Base-by-base conservation (phyloP, 2,888 invertebrate genomes). In the Xestia rhomboidea region DNA sequence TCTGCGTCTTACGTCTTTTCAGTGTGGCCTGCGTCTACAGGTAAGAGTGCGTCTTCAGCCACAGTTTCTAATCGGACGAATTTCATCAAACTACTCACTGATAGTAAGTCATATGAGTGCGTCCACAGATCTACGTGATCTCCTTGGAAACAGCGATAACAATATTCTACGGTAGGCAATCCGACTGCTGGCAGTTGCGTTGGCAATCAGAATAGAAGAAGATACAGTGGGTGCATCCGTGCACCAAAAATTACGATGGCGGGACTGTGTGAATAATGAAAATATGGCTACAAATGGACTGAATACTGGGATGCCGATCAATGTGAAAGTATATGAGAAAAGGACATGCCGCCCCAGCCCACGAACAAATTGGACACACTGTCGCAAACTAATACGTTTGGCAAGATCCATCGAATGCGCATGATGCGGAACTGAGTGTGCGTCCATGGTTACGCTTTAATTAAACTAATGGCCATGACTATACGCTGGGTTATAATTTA, bases 401-500 rank as follows among this genome's bases (percentile, higher is more conserved):
- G 15, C 7, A 57, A 27, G 15, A 57, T 27, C 5, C n/a, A n/a
- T n/a, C 13, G 5, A 5, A 54, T 5, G 54, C n/a, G 51, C 11
- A 51, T n/a, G 54, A 54, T n/a, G 54, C 11, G 24, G 24, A 24
- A 21, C 21, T 44, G 7, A 24, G 24, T 10, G 54, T 57, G 54
- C 13, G 38, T 44, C 18, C 24, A 41, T 7, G 51, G 69, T 60
- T 15, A 69, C 15, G 66, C 49, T 30, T 66, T 34, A 38, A 79
- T 73, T 73, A 21, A 72, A 54, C 15, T 18, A 24, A 57, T 34
- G 30, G 10, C 38, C 34, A 34, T 51, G 18, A 8, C 7, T 63
- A 68, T 51, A 6, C 34, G 27, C 27, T 27, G 30, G 34, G 27
- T 41, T 24, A 51, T 69, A 49, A 76, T 76, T 49, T 54, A 46